These are phyloP conservation scores for Nomada ruficornis DNA, from an alignment of 2,888 invertebrate genomes.

Conservation along the genomic window DNA sequence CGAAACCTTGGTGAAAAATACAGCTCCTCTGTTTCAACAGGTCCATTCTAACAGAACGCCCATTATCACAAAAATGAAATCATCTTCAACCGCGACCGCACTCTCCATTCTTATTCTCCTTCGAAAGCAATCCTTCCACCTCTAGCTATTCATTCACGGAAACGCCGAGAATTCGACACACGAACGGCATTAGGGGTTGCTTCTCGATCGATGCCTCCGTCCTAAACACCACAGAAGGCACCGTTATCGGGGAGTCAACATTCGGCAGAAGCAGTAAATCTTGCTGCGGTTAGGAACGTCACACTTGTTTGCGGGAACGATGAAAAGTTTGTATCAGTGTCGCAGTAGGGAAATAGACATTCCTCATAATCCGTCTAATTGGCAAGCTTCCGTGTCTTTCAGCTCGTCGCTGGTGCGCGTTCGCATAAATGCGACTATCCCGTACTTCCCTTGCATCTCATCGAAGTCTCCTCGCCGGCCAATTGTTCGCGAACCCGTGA, in stretches of 20 bases:
- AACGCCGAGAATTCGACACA: not conserved
- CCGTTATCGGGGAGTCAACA: slow-evolving; percentile 43
- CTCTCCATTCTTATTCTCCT: no score
- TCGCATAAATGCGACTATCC: not conserved
- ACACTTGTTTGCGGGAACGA: slow-evolving; percentile 75
- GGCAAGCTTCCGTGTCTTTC: slow-evolving; percentile 34
- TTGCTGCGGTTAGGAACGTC: slow-evolving; percentile 75
- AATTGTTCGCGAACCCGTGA: slow-evolving; percentile 15
- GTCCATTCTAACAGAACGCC: no score
- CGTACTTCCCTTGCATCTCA: not conserved
- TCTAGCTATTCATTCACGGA: no score
- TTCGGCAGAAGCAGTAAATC: slow-evolving; percentile 70
- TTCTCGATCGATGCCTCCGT: not conserved
- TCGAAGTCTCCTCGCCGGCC: not conserved
- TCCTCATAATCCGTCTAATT: slow-evolving; percentile 65
- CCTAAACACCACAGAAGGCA: slow-evolving; percentile 10
- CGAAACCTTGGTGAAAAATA: no score
- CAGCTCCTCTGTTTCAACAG: no score
- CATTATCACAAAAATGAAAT: no score
- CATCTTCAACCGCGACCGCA: no score
- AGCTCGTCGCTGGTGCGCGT: slow-evolving; percentile 11
- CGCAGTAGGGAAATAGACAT: slow-evolving; percentile 21
- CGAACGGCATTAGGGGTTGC: not conserved
- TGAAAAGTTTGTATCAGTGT: slow-evolving; percentile 62
- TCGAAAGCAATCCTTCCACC: no score